A percentile compares a stretch with the other conserved stretches of the same genome.
These are phyloP conservation scores for Atopsyche davidsoni DNA, from an alignment of 1,140 invertebrate species.

Conservation along the genomic window DNA sequence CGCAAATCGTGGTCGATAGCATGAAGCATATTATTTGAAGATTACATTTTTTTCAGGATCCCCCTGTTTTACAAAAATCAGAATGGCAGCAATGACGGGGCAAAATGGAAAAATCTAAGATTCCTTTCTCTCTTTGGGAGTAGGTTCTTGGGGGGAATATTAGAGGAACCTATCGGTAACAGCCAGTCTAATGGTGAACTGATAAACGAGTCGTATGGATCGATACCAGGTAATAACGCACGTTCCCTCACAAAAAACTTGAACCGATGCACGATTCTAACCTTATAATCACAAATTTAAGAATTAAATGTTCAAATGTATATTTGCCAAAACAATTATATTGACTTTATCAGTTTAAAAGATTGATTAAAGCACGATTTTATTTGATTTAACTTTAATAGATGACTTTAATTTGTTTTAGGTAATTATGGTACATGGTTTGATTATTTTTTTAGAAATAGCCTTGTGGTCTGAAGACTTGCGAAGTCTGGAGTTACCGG, in stretches of 20 bases:
- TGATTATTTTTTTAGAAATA: conserved; percentile 17
- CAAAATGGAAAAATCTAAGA: conserved; percentile 31
- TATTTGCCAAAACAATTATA: too few species aligned
- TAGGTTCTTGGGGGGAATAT: conserved; percentile 31
- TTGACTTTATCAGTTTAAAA: conserved; percentile 20
- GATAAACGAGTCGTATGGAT: too few species aligned
- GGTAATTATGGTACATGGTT: background rate
- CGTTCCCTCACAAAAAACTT: background rate
- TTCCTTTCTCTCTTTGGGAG: conserved; percentile 41
- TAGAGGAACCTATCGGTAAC: too few species aligned
- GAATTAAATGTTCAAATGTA: too few species aligned
- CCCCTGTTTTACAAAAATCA: conserved; percentile 34
- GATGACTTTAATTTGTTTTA: background rate
- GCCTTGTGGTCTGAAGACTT: conserved; percentile 25
- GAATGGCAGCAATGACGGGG: conserved; percentile 24
- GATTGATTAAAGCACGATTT: background rate
- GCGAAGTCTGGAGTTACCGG: conserved; percentile 26
- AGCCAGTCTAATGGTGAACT: too few species aligned
- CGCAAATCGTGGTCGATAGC: too few species aligned
- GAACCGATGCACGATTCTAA: too few species aligned
- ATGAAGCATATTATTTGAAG: too few species aligned
- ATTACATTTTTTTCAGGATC: conserved; percentile 24
- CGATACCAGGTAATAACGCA: background rate
- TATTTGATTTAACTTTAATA: background rate
- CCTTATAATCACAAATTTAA: too few species aligned